Percentiles rank a stretch among this genome's conserved stretches.
Conservation (phyloP, 2,797 vertebrate species). For the Gobionotothen gibberifrons region DNA sequence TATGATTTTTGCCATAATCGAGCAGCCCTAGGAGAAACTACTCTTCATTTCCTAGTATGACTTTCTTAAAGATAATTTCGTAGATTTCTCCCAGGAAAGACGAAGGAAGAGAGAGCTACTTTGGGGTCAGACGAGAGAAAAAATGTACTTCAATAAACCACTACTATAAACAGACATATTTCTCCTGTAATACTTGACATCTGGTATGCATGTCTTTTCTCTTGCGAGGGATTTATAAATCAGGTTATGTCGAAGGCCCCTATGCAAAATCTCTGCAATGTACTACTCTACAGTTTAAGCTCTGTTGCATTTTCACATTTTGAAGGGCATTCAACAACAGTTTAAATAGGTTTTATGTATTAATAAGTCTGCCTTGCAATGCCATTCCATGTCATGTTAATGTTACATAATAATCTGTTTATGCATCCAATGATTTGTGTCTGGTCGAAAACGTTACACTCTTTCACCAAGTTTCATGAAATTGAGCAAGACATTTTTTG, state of each 20-base stretch:
- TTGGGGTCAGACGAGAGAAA: conserved; percentile 65
- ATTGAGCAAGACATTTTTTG: too few relatives aligned
- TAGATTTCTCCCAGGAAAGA: conserved; percentile 46
- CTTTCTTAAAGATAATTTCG: conserved; percentile 37
- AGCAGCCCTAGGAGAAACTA: not conserved
- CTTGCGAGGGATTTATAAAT: conserved; percentile 60
- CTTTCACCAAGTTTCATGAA: too few relatives aligned
- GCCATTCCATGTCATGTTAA: too few relatives aligned
- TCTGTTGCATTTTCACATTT: conserved; percentile 28
- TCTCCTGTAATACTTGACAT: conserved; percentile 82
- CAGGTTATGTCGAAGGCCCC: conserved; percentile 60
- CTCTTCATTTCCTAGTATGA: conserved; percentile 25
- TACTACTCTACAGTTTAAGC: conserved; percentile 25
- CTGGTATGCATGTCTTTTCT: conserved; percentile 77
- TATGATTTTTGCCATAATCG: too few relatives aligned
- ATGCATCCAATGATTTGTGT: too few relatives aligned
- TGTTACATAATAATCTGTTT: too few relatives aligned
- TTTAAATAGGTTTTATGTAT: not conserved
- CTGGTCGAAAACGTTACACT: too few relatives aligned
- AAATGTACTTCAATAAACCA: conserved; percentile 74
- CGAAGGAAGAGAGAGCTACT: conserved; percentile 44
- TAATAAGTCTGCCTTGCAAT: conserved; percentile 21
- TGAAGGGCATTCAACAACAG: not conserved
- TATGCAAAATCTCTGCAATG: conserved; percentile 52
- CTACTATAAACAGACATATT: conserved; percentile 83